These are phyloP conservation scores for Fistularia tabacaria DNA, from an alignment of 2,797 vertebrate genomes.

Conservation along the genomic window DNA sequence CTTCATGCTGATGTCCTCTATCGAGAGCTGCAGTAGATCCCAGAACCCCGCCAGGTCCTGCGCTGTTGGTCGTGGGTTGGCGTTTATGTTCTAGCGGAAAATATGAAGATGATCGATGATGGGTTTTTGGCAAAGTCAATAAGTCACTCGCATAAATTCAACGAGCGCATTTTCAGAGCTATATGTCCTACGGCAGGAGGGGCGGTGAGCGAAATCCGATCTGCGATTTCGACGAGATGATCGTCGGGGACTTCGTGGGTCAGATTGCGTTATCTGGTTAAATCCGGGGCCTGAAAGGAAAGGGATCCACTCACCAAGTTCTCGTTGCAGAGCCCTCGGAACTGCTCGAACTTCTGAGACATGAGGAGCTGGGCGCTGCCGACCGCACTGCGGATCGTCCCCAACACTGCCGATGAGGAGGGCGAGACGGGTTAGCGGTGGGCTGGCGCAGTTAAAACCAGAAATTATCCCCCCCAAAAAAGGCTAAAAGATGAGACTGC, in stretches of 20 bases:
- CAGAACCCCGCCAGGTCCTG: conserved; percentile 99
- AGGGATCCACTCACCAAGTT: conserved; percentile 87
- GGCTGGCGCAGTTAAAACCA: not conserved
- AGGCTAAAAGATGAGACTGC: not conserved
- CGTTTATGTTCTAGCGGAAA: conserved; percentile 80
- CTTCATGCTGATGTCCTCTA: conserved; percentile 99
- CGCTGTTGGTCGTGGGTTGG: conserved; percentile 92
- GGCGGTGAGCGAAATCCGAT: no score
- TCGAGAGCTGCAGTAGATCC: conserved; percentile 97
- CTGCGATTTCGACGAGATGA: no score
- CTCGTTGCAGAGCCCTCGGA: conserved; percentile 95
- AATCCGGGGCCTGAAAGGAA: no score
- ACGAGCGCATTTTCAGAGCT: no score
- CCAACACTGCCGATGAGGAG: conserved; percentile 79
- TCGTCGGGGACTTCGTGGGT: no score
- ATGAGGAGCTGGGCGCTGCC: conserved; percentile 97
- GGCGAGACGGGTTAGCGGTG: conserved; percentile 3
- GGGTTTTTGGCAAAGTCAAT: not conserved
- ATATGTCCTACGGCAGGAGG: no score
- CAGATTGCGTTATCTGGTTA: no score
- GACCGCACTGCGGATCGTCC: conserved; percentile 94
- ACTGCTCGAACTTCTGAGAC: conserved; percentile 97
- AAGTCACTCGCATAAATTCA: no score
- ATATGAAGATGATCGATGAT: not conserved
- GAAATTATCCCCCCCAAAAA: not conserved